Base-by-base conservation (phyloP, 2,113 vertebrate species). In the Halichoerus grypus region DNA sequence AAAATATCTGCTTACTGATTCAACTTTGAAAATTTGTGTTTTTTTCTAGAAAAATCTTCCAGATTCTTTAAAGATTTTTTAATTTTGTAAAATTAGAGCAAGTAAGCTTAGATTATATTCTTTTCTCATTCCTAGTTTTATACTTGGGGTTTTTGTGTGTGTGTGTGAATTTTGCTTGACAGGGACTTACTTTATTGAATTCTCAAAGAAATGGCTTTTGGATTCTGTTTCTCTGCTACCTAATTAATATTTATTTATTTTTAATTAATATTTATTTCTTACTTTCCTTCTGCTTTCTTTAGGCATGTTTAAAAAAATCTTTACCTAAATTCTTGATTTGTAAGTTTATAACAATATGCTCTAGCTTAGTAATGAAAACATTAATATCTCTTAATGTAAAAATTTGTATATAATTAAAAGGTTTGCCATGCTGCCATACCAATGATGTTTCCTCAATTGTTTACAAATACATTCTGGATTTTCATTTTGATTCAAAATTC, bases 201-300 rank as follows among this genome's bases (percentile, higher is more conserved):
- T 95, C 81, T 91, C 31, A 86, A 39, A 80, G 77, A 90, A 89
- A 74, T 80, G 55, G 63, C 39, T 74, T 63, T 93, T 86, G 15
- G 22, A 93, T 51, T 88, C 42, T 79, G 57, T 67, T 91, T 59
- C n/a, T 18, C 9, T 82, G 59, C 18, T 71, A 42, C 1, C 42
- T 33, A 55, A 21, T 18, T 79, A 13, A 61, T 84, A 42, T 33
- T 82, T 69, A 65, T 81, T 80, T 86, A 15, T 55, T 85, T 82
- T 94, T 71, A 67, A 69, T 88, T 94, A 63, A n/a, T 36, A 76
- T 87, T 74, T 87, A 15, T 55, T 85, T 82, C 86, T 79, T 84
- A 69, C 53, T 93, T 86, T 86, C 3, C 19, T 82, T 94, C 57
- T 86, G 39, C 42, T 77, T 79, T 82, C 14, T 71, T 86, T 26